phyloP scores from a whole-genome alignment of 2,797 vertebrate genomes.

The Columba guinea region DNA sequence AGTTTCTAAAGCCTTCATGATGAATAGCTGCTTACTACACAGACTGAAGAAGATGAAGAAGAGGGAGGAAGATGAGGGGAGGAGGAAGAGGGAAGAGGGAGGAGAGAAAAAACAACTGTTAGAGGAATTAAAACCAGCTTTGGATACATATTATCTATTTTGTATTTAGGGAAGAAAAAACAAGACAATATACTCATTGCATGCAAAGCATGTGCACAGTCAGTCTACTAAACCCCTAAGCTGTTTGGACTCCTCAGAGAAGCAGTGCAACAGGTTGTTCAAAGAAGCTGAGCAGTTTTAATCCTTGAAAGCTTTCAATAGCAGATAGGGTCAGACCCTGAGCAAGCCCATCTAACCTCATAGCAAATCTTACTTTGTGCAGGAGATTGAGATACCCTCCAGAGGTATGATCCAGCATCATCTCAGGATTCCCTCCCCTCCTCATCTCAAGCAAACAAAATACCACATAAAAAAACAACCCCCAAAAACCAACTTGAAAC shows the following conservation, averaged over 20 bases:
- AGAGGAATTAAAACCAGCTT: not conserved
- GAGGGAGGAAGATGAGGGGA: no score
- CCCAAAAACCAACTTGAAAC: not conserved
- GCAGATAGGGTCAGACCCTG: not conserved
- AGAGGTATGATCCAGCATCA: not conserved
- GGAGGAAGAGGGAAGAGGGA: no score
- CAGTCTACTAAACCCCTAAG: not conserved
- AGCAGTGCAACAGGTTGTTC: not conserved
- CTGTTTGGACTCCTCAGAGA: not conserved
- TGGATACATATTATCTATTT: not conserved
- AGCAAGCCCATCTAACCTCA: not conserved
- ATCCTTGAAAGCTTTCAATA: not conserved
- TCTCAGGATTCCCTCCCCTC: not conserved
- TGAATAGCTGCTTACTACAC: not conserved
- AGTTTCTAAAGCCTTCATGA: not conserved
- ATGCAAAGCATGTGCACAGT: not conserved
- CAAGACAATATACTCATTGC: fast-evolving
- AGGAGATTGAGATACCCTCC: not conserved
- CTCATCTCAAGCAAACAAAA: not conserved
- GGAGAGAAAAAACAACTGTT: no score
- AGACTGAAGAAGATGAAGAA: not conserved
- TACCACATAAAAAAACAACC: not conserved
- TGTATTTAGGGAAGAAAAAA: not conserved
- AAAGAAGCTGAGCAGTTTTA: not conserved
- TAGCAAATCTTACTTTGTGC: not conserved